These are phyloP conservation scores for Lacanobia wlatinum DNA, from an alignment of 2,888 invertebrate species.

Conservation along the genomic window DNA sequence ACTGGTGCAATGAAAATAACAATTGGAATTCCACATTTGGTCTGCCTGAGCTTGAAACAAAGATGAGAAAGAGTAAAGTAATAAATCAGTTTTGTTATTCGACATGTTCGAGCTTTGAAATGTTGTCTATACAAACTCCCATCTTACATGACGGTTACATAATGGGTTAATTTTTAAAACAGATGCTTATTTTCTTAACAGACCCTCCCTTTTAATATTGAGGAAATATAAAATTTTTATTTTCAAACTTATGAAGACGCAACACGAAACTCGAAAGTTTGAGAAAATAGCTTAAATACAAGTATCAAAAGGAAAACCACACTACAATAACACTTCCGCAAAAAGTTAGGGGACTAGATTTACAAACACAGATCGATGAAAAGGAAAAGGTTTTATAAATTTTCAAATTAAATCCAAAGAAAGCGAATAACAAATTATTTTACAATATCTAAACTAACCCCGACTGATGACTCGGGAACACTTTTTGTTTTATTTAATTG, in stretches of 20 bases:
- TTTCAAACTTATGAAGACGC: too few relatives aligned
- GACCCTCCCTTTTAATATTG: too few relatives aligned
- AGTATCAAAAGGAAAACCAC: neutral
- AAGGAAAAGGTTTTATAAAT: neutral
- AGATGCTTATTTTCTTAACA: neutral
- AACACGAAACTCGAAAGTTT: neutral
- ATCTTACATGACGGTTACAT: neutral
- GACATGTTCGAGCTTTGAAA: too few relatives aligned
- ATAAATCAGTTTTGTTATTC: neutral
- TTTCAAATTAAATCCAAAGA: neutral
- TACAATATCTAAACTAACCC: conserved; percentile 34
- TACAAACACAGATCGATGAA: neutral
- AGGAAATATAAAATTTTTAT: neutral
- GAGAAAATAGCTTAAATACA: neutral
- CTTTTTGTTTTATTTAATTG: too few relatives aligned
- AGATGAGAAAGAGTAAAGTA: neutral
- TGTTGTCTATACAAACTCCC: neutral
- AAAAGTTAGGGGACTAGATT: neutral
- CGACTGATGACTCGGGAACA: neutral
- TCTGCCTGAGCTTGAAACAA: neutral
- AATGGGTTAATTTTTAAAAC: neutral
- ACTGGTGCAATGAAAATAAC: neutral
- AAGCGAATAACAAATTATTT: neutral
- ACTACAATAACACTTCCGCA: neutral
- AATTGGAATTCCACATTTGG: neutral